Evolutionary conservation across 1,140 invertebrate species (phyloP), one percentile per base, ranked within the genome.

Genomic region (Drosophila santomea): DNA sequence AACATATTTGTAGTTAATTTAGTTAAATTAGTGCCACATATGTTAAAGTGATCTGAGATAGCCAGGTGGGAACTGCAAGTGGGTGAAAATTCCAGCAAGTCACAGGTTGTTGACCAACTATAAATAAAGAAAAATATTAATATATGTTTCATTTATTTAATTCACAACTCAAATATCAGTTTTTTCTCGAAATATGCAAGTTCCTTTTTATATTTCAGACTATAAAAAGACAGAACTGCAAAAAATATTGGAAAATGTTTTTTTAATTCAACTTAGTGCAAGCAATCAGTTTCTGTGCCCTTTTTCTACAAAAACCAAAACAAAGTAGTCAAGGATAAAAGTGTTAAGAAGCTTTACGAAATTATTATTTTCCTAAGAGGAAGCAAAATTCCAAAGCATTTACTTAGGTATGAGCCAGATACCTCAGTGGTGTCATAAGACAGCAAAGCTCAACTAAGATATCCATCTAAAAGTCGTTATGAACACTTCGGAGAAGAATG

Each of bases 1-100:
- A 86, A 83, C 45, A 82, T 79, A 79, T 76, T 88, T 79, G 20
- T 45, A 52, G 66, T 69, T 78, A 73, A 86, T 85, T 85, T 63
- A 12, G 15, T 62, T 80, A 60, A 80, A 56, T 80, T 71, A 58
- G 62, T 48, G 38, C 10, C 61, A 54, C 73, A 75, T 57, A 75
- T 75, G 61, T 50, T 67, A 20, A 62, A 0, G 15, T 17, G 35
- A 35, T 17, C 55, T 8, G 59, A n/a, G 39, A 50, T 23, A 35
- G 23, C 14, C 14, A 55, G 41, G 43, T 56, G 25, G 36, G 4
- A 69, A 48, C 4, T 25, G 35, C 12, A 48, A 35, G n/a, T 43
- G 15, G 45, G 7, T 23, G 35, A 4, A 25, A 20, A 12, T 50
- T 2, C 12, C 11, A 50, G 6, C 7, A 0, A 20, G 23, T 14